These are phyloP conservation scores for Natrix natrix DNA, from an alignment of 2,797 vertebrate species.

Conservation along the genomic window DNA sequence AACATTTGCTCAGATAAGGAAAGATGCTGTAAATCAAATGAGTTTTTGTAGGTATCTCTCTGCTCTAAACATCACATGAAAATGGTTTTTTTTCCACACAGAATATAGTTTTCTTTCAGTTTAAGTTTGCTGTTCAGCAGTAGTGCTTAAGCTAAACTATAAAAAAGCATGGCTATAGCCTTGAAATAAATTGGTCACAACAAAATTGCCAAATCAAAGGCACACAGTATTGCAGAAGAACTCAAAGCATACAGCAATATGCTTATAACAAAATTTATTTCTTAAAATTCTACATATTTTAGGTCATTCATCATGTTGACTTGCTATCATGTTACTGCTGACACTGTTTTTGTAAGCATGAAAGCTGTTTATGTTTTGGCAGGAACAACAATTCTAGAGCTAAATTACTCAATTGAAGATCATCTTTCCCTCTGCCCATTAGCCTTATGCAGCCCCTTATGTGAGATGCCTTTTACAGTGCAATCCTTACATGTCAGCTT, in stretches of 20 bases:
- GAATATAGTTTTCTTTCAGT: background rate
- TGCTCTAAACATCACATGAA: background rate
- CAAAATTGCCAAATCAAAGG: background rate
- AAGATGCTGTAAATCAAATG: background rate
- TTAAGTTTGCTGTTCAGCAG: background rate
- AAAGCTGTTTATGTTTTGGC: background rate
- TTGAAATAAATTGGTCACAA: background rate
- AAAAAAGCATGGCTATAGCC: background rate
- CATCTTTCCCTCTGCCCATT: slow-evolving; percentile 5
- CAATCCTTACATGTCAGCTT: background rate
- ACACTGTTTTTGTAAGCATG: background rate
- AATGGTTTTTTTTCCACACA: background rate
- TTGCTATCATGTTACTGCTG: background rate
- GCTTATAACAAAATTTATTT: background rate
- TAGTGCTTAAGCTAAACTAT: background rate
- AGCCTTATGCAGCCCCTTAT: slow-evolving; percentile 38
- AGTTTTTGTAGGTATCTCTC: background rate
- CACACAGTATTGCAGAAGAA: background rate
- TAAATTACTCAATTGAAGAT: slow-evolving; percentile 26
- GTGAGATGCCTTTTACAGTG: slow-evolving; percentile 17
- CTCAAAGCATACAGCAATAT: background rate
- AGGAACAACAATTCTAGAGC: background rate
- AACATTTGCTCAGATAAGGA: background rate
- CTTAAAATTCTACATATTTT: background rate
- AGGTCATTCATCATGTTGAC: background rate